A percentile compares a stretch with the other conserved stretches of the same genome.
These are phyloP conservation scores for Lutra lutra DNA, from an alignment of 2,797 vertebrate species.

Conservation along the genomic window DNA sequence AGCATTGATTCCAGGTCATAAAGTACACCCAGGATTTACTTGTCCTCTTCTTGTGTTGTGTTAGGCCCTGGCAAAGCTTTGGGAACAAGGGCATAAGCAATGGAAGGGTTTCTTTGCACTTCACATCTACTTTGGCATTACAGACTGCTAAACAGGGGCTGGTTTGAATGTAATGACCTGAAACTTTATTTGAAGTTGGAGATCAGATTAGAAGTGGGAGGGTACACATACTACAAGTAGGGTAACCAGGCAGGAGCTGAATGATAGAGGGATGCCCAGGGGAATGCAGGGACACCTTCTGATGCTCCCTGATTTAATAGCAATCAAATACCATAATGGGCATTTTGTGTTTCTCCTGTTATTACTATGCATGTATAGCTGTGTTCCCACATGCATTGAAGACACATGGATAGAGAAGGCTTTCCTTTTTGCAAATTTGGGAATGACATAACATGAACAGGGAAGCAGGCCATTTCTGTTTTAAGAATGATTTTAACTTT, in stretches of 20 bases:
- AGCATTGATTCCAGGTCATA: background rate
- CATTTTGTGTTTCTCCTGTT: background rate
- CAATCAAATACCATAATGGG: too few species aligned
- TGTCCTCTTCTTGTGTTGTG: background rate
- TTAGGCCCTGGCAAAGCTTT: background rate
- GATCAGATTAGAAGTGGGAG: background rate
- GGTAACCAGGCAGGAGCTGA: background rate
- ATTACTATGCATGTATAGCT: background rate
- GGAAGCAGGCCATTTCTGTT: conserved; percentile 31
- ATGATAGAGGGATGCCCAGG: background rate
- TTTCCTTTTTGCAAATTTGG: conserved; percentile 13
- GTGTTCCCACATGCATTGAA: background rate
- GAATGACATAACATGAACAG: background rate
- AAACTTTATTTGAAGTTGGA: background rate
- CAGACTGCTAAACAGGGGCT: background rate
- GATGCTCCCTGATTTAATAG: background rate
- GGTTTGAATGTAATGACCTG: background rate
- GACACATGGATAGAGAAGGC: background rate
- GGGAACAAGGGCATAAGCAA: background rate
- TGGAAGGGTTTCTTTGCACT: background rate
- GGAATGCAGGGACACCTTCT: background rate
- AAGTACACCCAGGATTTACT: background rate
- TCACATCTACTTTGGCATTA: background rate
- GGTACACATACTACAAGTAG: background rate
- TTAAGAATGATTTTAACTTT: conserved; percentile 12